Evolutionary conservation across 2,113 vertebrate genomes (phyloP), one percentile per base, ranked within the genome.

Genomic region (Datnioides undecimradiatus): DNA sequence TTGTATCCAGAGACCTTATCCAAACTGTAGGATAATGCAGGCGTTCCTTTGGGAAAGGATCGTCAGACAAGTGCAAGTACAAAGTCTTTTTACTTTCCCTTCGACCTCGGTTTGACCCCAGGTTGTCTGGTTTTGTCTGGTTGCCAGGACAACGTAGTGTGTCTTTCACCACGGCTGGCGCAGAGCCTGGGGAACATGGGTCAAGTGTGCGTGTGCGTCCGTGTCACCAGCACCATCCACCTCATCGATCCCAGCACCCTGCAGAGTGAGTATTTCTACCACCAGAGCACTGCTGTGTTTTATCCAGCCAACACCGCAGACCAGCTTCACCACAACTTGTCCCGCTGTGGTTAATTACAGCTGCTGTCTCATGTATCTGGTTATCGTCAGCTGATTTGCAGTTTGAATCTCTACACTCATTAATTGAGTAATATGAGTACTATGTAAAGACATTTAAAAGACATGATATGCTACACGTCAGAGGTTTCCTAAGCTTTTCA

Each of bases 181-280:
- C 98, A 98, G 90, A 98, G 97, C 27, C 92, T 99, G 76, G 98
- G 98, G 33, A 99, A 99, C 93, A 96, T 99, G 96, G 96, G 93
- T 82, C 98, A 99, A 90, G 96, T 99, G 85, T 99, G 98, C 73
- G 96, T 99, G 59, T 99, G 98, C 87, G 57, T 95, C 81, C 92
- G 97, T 4, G 97, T 99, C 64, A 99, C 97, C 40, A 99, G 96
- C 67, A 91, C 96, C 65, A 93, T 99, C 86, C 98, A 98, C 79
- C 95, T 99, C 82, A 97, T 99, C 0, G 97, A 99, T 87, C 98
- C 98, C 11, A 94, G 91, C 40, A 99, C 97, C 1, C 87, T 99
- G 63, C 98, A 99, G 93, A 95, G 98, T 99, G 88, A 96, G 96
- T 95, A 2, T 58, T 29, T 17, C 5, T 48, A 11, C 41, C 19